Evolutionary conservation across 1,140 invertebrate species (phyloP).

Genomic region (Drosophila insularis): DNA sequence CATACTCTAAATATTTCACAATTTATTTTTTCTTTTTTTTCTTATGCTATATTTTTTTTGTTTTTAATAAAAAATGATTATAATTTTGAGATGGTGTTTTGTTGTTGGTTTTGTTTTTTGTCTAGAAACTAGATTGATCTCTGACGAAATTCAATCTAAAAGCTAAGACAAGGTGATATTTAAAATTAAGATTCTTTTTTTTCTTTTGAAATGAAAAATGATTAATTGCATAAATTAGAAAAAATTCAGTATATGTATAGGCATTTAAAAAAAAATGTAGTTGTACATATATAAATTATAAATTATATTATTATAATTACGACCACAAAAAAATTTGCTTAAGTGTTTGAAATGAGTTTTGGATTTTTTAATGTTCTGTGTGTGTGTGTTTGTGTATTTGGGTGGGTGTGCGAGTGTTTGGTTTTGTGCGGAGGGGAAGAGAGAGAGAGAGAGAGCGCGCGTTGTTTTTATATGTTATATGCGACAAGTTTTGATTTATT

Average conservation of each 20-base stretch:
- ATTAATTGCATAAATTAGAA: constrained; percentile 78
- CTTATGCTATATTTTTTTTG: constrained; percentile 56
- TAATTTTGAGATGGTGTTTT: constrained; percentile 73
- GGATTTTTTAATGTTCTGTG: constrained; percentile 35
- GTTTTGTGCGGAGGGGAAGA: constrained; percentile 16
- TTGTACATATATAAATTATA: constrained; percentile 79
- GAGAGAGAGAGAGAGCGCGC: background rate
- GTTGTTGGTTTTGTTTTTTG: constrained; percentile 11
- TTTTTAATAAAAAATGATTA: constrained; percentile 72
- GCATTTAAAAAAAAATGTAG: constrained; percentile 64
- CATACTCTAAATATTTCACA: constrained; percentile 76
- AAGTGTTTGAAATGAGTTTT: constrained; percentile 69
- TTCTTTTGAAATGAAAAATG: constrained; percentile 67
- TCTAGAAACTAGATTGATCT: constrained; percentile 25
- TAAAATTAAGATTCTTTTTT: constrained; percentile 50
- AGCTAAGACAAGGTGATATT: constrained; percentile 26
- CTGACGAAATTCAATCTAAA: constrained; percentile 10
- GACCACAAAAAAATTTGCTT: constrained; percentile 74
- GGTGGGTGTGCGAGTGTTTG: constrained; percentile 21
- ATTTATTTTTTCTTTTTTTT: constrained; percentile 52
- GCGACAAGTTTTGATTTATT: constrained; percentile 80
- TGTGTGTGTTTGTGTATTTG: constrained; percentile 37
- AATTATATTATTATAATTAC: constrained; percentile 81
- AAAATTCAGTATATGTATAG: constrained; percentile 79
- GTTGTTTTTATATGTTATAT: constrained; percentile 45